Base-by-base conservation (phyloP, 2,113 vertebrate species). In the Diadophis punctatus region DNA sequence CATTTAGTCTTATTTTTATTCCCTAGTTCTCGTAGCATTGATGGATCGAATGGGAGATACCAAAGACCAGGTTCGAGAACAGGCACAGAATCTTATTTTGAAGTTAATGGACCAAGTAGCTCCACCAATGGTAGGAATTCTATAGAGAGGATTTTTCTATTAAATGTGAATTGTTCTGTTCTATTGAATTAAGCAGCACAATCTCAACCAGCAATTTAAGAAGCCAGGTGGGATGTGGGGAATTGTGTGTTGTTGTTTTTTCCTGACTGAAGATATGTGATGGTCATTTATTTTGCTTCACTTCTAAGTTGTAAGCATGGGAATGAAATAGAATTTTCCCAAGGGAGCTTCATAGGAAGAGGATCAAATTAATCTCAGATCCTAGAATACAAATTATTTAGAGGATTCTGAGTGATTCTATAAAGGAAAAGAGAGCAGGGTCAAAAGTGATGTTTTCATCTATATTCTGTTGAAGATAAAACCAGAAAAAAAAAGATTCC, bases 51-150 rank as follows among this genome's bases (percentile, higher is more conserved):
- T 99, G 97, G 99, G 99, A 90, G 99, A 99, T 95, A 97, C 97
- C 89, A 99, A 99, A 98, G 99, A 99, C 97, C 99, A 99, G 96
- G 98, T 99, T 96, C 98, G 99, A 96, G 99, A 99, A 55, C 98
- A 99, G 97, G 98, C 98, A 93, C 99, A 99, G 96, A 97, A 95
- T 58, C 98, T 99, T 86, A 98, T 98, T 93, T 91, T 99, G 94
- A 99, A 98, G 95, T 95, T 99, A 95, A 99, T 99, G 98, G 98
- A 99, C 11, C 98, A 98, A 96, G 96, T 97, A 46, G 98, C 99
- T 90, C 97, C 98, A 0, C 98, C 99, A 91, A 98, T 98, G 99
- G 99, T 99, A 98, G 96, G 97, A 30, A 49, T 87, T 87, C 27
- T 91, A 93, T 55, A 25, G 3, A 23, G 25, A 84, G 20, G 9